These are phyloP conservation scores for Sympetrum striolatum DNA, from an alignment of 2,888 invertebrate genomes.

Conservation along the genomic window DNA sequence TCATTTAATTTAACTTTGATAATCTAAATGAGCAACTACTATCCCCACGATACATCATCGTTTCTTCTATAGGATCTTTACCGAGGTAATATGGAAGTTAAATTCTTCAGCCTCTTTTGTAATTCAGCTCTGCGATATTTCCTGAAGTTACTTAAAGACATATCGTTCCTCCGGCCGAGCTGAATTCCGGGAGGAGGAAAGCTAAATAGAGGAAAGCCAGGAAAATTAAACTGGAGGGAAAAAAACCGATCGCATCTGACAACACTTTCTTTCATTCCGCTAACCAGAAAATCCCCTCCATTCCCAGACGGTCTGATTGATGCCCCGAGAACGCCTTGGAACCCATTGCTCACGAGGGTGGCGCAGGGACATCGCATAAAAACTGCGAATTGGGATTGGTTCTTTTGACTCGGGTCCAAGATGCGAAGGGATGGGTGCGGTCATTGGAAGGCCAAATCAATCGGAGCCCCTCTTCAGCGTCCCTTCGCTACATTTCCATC, in stretches of 20 bases:
- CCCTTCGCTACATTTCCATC: background rate
- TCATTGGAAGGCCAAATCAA: background rate
- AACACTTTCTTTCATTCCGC: background rate
- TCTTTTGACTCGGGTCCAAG: background rate
- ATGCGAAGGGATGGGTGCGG: background rate
- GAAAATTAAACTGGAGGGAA: background rate
- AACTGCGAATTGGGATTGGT: background rate
- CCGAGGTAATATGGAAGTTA: no score
- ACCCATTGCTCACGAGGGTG: background rate
- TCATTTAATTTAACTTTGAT: no score
- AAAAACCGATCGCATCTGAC: background rate
- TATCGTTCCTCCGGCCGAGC: no score
- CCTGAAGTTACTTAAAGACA: no score
- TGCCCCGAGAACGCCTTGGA: background rate
- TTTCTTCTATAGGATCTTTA: no score
- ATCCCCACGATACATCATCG: no score
- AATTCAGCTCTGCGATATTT: no score
- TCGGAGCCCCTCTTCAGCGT: no score
- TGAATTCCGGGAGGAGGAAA: background rate
- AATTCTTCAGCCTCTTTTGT: no score
- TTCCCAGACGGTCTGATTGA: background rate
- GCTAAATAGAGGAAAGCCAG: background rate
- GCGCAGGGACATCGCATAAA: background rate
- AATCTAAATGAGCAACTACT: no score
- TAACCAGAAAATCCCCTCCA: background rate